A percentile compares a stretch with the other conserved stretches of the same genome.
Evolutionary conservation across 1,140 invertebrate genomes (phyloP).

Genomic region (Bombus cullumanus): DNA sequence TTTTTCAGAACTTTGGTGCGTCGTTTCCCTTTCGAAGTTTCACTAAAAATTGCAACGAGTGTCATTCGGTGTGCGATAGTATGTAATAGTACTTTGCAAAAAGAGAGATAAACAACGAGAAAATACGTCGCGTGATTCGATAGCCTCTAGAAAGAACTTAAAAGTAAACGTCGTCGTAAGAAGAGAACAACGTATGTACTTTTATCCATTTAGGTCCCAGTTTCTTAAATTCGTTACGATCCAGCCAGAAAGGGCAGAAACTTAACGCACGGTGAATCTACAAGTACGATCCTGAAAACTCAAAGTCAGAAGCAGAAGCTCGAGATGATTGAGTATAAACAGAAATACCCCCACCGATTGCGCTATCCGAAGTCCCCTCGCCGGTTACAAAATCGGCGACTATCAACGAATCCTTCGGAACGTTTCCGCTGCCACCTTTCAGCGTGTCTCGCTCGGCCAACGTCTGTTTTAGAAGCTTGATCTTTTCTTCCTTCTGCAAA

Average conservation of each 20-base stretch:
- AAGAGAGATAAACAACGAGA: neutral
- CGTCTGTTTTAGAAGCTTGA: constrained; percentile 90
- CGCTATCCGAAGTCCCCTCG: constrained; percentile 90
- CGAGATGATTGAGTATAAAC: constrained; percentile 90
- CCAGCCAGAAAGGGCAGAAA: neutral
- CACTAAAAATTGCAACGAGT: neutral
- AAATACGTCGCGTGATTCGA: neutral
- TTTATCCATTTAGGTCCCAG: constrained; percentile 65
- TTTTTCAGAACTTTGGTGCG: too few species aligned
- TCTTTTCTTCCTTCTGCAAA: constrained; percentile 94
- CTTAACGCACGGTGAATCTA: constrained; percentile 79
- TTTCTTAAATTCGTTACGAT: constrained; percentile 60
- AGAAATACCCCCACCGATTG: constrained; percentile 87
- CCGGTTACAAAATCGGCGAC: constrained; percentile 89
- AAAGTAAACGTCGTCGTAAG: constrained; percentile 9
- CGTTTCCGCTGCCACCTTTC: constrained; percentile 75
- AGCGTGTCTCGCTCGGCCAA: constrained; percentile 89
- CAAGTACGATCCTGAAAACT: constrained; percentile 94
- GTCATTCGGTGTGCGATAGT: neutral
- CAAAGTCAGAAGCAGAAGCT: constrained; percentile 91
- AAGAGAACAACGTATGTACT: neutral
- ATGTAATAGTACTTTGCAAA: neutral
- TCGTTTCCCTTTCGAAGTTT: neutral
- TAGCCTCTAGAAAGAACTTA: neutral
- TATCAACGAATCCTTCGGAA: constrained; percentile 83